These are phyloP conservation scores for Drosophila kanapiae DNA, from an alignment of 1,140 invertebrate genomes.

Conservation along the genomic window DNA sequence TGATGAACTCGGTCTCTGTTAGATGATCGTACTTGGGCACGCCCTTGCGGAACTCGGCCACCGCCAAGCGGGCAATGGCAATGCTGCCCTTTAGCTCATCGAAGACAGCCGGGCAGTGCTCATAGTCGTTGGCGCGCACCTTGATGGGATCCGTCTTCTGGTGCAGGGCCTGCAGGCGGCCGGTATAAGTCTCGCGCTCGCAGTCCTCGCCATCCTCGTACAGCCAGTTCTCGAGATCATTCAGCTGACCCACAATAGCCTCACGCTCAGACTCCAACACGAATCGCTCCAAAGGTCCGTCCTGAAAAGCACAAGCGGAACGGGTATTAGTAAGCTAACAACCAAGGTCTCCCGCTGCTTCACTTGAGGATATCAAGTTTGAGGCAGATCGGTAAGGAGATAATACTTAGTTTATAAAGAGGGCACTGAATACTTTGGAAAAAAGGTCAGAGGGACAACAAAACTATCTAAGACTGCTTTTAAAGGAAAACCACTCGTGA, in stretches of 20 bases:
- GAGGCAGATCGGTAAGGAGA: no score
- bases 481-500: no score
- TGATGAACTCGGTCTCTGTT: constrained; percentile 92
- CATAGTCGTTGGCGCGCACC: constrained; percentile 91
- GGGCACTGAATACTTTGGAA: no score
- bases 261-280: constrained; percentile 90
- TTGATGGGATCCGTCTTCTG: constrained; percentile 94
- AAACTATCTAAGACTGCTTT: no score
- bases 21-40: constrained; percentile 94
- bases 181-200: constrained; percentile 90
- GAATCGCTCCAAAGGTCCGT: constrained; percentile 91
- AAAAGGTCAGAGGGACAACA: no score
- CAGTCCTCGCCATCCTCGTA: constrained; percentile 97
- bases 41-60: constrained; percentile 89
- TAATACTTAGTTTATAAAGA: no score
- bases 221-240: constrained; percentile 97
- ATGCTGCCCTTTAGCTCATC: constrained; percentile 91
- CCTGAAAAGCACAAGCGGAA: constrained; percentile 86
- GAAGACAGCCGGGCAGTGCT: constrained; percentile 90
- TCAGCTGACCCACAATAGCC: constrained; percentile 89
- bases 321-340: no score
- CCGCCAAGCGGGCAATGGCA: constrained; percentile 90
- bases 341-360: no score
- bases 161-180: constrained; percentile 87
- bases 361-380: no score